Evolutionary conservation across 1,140 invertebrate genomes (phyloP), one percentile per base, ranked within the genome.

Genomic region (Pemphigus obesinymphae): DNA sequence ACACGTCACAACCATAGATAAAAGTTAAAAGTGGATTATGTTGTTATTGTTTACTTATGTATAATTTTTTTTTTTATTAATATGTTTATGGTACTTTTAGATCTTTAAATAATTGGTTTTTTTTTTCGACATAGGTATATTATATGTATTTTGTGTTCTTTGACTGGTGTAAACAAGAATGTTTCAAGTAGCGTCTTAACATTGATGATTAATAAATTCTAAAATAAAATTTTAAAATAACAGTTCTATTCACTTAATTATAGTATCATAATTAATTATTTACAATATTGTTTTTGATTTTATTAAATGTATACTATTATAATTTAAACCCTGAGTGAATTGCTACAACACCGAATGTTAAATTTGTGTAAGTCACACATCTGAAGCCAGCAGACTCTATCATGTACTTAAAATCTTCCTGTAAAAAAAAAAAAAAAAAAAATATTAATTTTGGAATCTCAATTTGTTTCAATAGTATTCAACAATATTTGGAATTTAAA

Each of bases 301-400:
- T 26, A 72, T 53, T 40, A 26, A 20, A 50, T 34, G 10, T 31
- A n/a, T n/a, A n/a, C n/a, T n/a, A 53, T 73, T 89, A 93, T 76
- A 92, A 86, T 88, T 98, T 99, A 86, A 96, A 97, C 53, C 96
- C 97, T 31, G 95, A 96, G 88, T 99, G 97, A 86, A 99, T 97
- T 43, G 96, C 93, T 81, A 95, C 93, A 6, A 97, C 89, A 58
- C 97, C 97, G 87, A 95, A 93, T 15, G 92, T 93, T 43, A 98
- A 88, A 89, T 98, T 98, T 88, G 96, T 93, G 87, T 96, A 97
- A 2, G 89, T 90, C 0, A 96, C 96, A 85, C 92, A 89, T 75
- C 91, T 89, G 86, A 99, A 99, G 34, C 97, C 97, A 63, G 94
- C 94, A 68, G 91, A 85, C 87, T 93, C 90, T 82, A 99, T 97